phyloP scores from a whole-genome alignment of 2,888 invertebrate species.

The Coecobrya sp. region DNA sequence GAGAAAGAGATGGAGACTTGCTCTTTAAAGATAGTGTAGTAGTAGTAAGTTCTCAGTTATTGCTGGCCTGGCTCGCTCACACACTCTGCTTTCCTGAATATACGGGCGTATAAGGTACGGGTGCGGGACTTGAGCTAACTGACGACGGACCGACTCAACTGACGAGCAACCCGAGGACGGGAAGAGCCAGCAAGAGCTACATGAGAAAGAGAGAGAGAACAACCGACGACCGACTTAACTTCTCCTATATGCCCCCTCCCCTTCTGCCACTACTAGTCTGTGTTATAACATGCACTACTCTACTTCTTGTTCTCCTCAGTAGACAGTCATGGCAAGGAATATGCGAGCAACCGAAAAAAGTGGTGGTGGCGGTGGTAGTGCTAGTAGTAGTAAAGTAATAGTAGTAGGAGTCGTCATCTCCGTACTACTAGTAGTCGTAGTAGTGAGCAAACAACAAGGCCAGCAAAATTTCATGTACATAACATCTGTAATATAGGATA shows the following conservation, averaged over 20 bases:
- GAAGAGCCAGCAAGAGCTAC: conserved; percentile 73
- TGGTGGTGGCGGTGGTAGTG: not conserved
- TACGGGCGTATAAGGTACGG: conserved; percentile 72
- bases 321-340: conserved; percentile 43
- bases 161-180: conserved; percentile 82
- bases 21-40: conserved; percentile 70
- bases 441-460: conserved; percentile 74
- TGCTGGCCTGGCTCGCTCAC: conserved; percentile 61
- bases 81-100: conserved; percentile 37
- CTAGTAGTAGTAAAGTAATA: conserved; percentile 7
- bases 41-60: conserved; percentile 48
- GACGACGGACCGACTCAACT: conserved; percentile 84
- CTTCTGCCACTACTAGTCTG: conserved; percentile 28
- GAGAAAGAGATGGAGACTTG: conserved; percentile 76
- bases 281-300: conserved; percentile 46
- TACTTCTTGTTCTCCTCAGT: conserved; percentile 55
- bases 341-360: conserved; percentile 37
- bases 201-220: conserved; percentile 74
- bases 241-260: conserved; percentile 80
- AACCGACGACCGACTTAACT: conserved; percentile 82
- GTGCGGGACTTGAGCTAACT: conserved; percentile 82
- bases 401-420: conserved; percentile 34
- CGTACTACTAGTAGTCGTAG: conserved; percentile 8
- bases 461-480: conserved; percentile 77
- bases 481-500: conserved; percentile 75